phyloP scores from a whole-genome alignment of 1,140 invertebrate genomes.

The Aphaenogaster floridana region DNA sequence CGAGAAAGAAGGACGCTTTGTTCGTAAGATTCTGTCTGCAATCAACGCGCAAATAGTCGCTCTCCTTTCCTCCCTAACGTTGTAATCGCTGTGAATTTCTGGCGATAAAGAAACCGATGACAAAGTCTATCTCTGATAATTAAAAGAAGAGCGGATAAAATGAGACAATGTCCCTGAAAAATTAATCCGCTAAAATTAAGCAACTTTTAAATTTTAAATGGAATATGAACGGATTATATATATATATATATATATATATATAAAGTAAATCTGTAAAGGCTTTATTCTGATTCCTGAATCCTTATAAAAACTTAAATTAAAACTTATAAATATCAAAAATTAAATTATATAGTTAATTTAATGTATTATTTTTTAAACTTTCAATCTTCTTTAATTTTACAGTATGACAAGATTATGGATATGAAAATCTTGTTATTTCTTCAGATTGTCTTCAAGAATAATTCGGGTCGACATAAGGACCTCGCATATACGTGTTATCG shows the following conservation, averaged over 20 bases:
- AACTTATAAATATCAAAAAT: slow-evolving; percentile 6
- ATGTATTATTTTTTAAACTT: not conserved
- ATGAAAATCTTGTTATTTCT: not conserved
- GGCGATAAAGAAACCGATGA: slow-evolving; percentile 39
- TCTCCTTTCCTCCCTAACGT: not conserved
- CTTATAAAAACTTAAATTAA: not conserved
- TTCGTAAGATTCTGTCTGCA: slow-evolving; percentile 26
- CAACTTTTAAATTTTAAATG: not conserved
- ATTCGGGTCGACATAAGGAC: not conserved
- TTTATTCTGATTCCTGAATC: not conserved
- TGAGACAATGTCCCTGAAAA: not conserved
- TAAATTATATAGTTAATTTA: not conserved
- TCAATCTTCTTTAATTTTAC: not conserved
- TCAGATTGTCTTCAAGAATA: not conserved
- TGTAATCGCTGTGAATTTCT: slow-evolving; percentile 29
- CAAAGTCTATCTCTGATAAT: slow-evolving; percentile 35
- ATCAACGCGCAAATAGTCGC: slow-evolving; percentile 35
- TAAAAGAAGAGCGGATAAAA: slow-evolving; percentile 17
- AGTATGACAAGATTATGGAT: not conserved
- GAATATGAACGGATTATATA: not conserved
- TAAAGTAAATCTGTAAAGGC: not conserved
- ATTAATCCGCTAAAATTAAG: slow-evolving; percentile 12
- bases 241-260: not conserved
- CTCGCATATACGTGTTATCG: slow-evolving; percentile 2
- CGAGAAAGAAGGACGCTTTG: slow-evolving; percentile 6